phyloP scores from a whole-genome alignment of 2,797 vertebrate genomes.

The Sebastes steindachneri region DNA sequence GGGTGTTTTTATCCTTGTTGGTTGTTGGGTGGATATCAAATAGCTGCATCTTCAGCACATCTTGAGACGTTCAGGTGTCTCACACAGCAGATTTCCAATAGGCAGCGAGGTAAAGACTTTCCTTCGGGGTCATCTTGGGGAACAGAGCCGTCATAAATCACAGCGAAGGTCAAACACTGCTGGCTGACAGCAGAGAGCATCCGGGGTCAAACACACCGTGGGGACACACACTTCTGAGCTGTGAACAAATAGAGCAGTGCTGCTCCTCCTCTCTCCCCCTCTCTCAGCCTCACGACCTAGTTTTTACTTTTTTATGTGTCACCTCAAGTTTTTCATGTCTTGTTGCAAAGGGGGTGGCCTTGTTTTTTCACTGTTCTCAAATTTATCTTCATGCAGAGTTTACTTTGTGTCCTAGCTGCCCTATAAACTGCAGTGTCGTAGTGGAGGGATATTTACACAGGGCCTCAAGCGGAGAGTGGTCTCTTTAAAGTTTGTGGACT shows the following conservation, averaged over 20 bases:
- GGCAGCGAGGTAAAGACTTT: slow-evolving; percentile 10
- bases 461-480: background rate
- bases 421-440: slow-evolving; percentile 3
- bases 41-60: slow-evolving; percentile 23
- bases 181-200: slow-evolving; percentile 45
- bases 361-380: slow-evolving; percentile 60
- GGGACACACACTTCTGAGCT: slow-evolving; percentile 43
- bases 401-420: slow-evolving; percentile 37
- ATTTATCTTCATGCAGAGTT: slow-evolving; percentile 33
- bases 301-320: slow-evolving; percentile 73
- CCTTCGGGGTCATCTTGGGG: slow-evolving; percentile 12
- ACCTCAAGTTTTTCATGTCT: slow-evolving; percentile 69
- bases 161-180: slow-evolving; percentile 52
- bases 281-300: slow-evolving; percentile 65
- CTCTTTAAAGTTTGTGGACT: background rate
- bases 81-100: background rate
- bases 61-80: slow-evolving; percentile 27
- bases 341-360: slow-evolving; percentile 56
- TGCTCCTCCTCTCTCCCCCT: slow-evolving; percentile 29
- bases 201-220: slow-evolving; percentile 53
- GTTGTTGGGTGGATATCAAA: background rate
- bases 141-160: slow-evolving; percentile 67
- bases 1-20: background rate
- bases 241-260: slow-evolving; percentile 57
- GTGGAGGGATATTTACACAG: background rate